Conservation (phyloP, 2,888 invertebrate genomes). For the Merodon equestris region DNA sequence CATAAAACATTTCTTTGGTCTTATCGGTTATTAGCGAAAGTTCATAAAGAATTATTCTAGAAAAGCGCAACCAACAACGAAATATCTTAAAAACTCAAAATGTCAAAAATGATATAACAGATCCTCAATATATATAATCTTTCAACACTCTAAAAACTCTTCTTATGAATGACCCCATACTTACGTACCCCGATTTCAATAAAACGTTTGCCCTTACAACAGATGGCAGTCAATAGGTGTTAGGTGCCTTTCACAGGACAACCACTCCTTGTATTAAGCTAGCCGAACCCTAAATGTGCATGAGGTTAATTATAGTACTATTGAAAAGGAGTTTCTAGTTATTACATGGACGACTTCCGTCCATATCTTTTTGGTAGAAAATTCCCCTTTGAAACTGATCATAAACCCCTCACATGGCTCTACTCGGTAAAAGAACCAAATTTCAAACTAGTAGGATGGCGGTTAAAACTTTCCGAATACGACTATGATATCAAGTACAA, state of each 20-base stretch:
- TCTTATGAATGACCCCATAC: constrained; percentile 42
- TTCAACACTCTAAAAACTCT: constrained; percentile 58
- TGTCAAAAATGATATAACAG: constrained; percentile 43
- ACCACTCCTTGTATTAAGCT: constrained; percentile 71
- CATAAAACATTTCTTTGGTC: constrained; percentile 35
- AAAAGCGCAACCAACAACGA: constrained; percentile 51
- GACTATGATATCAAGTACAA: constrained; percentile 71
- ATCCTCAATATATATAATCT: constrained; percentile 43
- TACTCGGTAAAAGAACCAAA: constrained; percentile 70
- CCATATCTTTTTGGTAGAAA: constrained; percentile 72
- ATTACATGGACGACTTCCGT: constrained; percentile 70
- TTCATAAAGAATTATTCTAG: constrained; percentile 53
- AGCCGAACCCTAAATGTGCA: constrained; percentile 70
- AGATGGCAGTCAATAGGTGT: constrained; percentile 70
- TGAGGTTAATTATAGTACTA: constrained; percentile 70
- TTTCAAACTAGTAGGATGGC: constrained; percentile 71
- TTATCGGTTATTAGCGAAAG: constrained; percentile 56
- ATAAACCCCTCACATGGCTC: constrained; percentile 71
- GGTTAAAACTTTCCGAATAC: constrained; percentile 71
- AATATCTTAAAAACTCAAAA: constrained; percentile 48
- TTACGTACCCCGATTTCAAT: constrained; percentile 49
- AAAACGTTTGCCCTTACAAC: constrained; percentile 71
- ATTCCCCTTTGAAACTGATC: constrained; percentile 72
- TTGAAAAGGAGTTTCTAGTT: constrained; percentile 71
- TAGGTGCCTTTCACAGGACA: constrained; percentile 71